These are phyloP conservation scores for Sminthurinus aureus DNA, from an alignment of 2,888 invertebrate species.

Conservation along the genomic window DNA sequence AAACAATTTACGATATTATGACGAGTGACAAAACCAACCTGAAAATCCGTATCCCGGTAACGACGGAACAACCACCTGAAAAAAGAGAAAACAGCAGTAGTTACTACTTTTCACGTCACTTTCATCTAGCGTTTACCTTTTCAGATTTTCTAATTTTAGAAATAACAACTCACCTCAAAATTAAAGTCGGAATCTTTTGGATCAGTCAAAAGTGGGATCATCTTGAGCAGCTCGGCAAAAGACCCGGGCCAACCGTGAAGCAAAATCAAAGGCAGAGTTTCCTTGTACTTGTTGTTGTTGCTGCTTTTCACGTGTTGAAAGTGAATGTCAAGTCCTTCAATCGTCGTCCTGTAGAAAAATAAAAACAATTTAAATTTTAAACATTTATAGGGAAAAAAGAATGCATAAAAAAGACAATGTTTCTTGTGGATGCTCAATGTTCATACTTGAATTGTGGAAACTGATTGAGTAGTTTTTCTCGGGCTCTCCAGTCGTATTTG, in stretches of 20 bases:
- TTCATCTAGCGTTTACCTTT: too few species aligned
- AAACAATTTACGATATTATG: too few species aligned
- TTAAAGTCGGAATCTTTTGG: slow-evolving; percentile 67
- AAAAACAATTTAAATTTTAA: too few species aligned
- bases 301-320: slow-evolving; percentile 73
- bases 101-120: too few species aligned
- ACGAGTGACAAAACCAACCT: too few species aligned
- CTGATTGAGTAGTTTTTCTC: slow-evolving; percentile 75
- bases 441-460: slow-evolving; percentile 76
- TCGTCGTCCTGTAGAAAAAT: slow-evolving; percentile 68
- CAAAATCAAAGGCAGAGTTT: slow-evolving; percentile 50
- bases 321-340: slow-evolving; percentile 80
- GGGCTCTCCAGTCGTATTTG: slow-evolving; percentile 75
- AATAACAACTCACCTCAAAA: slow-evolving; percentile 63
- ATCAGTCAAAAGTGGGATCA: slow-evolving; percentile 64
- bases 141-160: neutral
- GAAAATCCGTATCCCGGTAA: slow-evolving; percentile 69
- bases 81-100: neutral
- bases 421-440: too few species aligned
- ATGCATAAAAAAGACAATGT: too few species aligned
- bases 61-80: slow-evolving; percentile 64
- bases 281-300: slow-evolving; percentile 45
- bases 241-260: slow-evolving; percentile 59
- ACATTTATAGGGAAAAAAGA: too few species aligned
- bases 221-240: slow-evolving; percentile 57